Conservation (phyloP, 2,888 invertebrate species). For the Xylota segnis region DNA sequence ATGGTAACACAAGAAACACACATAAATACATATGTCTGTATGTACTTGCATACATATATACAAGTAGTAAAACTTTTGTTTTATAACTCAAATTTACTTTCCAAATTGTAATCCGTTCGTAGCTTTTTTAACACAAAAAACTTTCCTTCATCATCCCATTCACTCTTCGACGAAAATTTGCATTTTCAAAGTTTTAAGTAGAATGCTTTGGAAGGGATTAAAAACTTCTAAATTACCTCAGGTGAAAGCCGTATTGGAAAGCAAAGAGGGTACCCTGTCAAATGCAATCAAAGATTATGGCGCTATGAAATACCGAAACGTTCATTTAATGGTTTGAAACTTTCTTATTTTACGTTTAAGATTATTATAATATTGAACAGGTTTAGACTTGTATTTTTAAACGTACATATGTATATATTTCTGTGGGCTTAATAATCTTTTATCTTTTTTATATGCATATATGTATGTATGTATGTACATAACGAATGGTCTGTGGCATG, state of each 20-base stretch:
- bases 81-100: slow-evolving; percentile 54
- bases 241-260: slow-evolving; percentile 38
- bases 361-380: slow-evolving; percentile 31
- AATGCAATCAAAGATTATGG: slow-evolving; percentile 49
- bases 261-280: slow-evolving; percentile 31
- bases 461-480: too few relatives aligned
- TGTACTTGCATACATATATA: too few relatives aligned
- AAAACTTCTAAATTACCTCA: slow-evolving; percentile 52
- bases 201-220: slow-evolving; percentile 53
- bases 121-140: slow-evolving; percentile 37
- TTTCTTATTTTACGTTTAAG: slow-evolving; percentile 19
- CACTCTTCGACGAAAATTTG: slow-evolving; percentile 35
- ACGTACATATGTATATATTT: too few relatives aligned
- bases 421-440: too few relatives aligned
- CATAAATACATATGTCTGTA: too few relatives aligned
- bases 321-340: slow-evolving; percentile 6
- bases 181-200: slow-evolving; percentile 51
- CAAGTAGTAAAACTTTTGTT: slow-evolving; percentile 26
- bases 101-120: slow-evolving; percentile 54
- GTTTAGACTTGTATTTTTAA: background rate
- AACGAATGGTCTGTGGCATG: too few relatives aligned
- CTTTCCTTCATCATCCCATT: slow-evolving; percentile 23
- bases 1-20: too few relatives aligned
- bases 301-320: slow-evolving; percentile 13
- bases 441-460: too few relatives aligned